These are phyloP conservation scores for Xiphophorus hellerii DNA, from an alignment of 2,113 vertebrate species.

Conservation along the genomic window DNA sequence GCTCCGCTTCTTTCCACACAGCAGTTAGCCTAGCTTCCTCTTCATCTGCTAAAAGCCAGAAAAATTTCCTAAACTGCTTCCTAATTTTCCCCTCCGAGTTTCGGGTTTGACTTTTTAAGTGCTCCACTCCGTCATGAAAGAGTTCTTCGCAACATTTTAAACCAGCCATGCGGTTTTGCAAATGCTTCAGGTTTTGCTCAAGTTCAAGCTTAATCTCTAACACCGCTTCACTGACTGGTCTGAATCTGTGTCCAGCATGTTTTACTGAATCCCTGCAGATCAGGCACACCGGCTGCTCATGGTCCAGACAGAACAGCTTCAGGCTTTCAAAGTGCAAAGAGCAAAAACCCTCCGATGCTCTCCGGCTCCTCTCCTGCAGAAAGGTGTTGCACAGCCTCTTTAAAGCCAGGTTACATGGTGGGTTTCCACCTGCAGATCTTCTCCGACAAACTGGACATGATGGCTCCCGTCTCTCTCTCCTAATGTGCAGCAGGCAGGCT, in stretches of 20 bases:
- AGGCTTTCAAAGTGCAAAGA: background rate
- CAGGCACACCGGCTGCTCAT: background rate
- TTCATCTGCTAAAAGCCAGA: background rate
- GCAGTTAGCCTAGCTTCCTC: background rate
- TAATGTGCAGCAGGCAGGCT: background rate
- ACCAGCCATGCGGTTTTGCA: background rate
- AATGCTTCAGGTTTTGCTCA: background rate
- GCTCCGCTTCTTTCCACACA: background rate
- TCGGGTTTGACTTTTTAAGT: too few relatives aligned
- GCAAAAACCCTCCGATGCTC: background rate
- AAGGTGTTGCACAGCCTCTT: background rate
- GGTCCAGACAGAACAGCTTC: constrained; percentile 1
- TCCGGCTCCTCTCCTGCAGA: background rate
- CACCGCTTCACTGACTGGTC: background rate
- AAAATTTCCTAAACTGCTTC: too few relatives aligned
- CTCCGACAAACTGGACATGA: background rate
- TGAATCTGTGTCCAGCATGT: background rate
- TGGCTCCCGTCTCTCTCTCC: background rate
- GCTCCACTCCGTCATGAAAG: too few relatives aligned
- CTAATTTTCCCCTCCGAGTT: too few relatives aligned
- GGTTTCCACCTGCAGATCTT: background rate
- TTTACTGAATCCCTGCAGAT: background rate
- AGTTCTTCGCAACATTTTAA: background rate
- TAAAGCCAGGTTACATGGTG: background rate
- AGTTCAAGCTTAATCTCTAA: too few relatives aligned